phyloP scores from a whole-genome alignment of 2,888 invertebrate genomes.

The Ceramica pisi region DNA sequence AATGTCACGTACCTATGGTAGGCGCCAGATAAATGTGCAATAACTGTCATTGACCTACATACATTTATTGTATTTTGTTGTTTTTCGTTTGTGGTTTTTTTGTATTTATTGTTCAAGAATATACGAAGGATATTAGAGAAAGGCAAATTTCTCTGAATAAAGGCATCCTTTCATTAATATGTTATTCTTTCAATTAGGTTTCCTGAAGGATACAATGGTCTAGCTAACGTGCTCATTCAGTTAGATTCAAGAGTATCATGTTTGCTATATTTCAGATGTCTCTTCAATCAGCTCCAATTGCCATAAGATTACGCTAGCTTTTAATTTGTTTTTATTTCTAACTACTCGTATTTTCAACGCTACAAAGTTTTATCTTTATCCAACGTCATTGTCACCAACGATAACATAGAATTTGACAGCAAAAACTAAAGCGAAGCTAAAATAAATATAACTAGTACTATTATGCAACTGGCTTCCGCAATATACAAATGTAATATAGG shows the following conservation, averaged over 20 bases:
- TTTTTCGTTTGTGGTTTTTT: too few relatives aligned
- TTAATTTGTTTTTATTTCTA: background rate
- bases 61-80: too few relatives aligned
- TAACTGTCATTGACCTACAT: too few relatives aligned
- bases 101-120: too few relatives aligned
- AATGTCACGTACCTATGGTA: too few relatives aligned
- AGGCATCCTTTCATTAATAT: too few relatives aligned
- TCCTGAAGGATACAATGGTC: background rate
- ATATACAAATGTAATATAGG: constrained; percentile 53
- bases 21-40: too few relatives aligned
- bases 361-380: constrained; percentile 14
- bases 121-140: too few relatives aligned
- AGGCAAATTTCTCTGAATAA: too few relatives aligned
- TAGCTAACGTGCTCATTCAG: background rate
- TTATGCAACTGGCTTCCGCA: constrained; percentile 55
- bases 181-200: background rate
- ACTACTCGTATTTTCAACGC: background rate
- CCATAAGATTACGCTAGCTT: background rate
- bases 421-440: constrained; percentile 29
- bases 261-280: background rate
- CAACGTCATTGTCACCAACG: constrained; percentile 16
- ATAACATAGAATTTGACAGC: constrained; percentile 27
- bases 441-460: constrained; percentile 27
- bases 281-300: too few relatives aligned
- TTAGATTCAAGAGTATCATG: background rate